phyloP scores from a whole-genome alignment of 2,113 vertebrate genomes.

The Sterrhoptilus dennistouni region DNA sequence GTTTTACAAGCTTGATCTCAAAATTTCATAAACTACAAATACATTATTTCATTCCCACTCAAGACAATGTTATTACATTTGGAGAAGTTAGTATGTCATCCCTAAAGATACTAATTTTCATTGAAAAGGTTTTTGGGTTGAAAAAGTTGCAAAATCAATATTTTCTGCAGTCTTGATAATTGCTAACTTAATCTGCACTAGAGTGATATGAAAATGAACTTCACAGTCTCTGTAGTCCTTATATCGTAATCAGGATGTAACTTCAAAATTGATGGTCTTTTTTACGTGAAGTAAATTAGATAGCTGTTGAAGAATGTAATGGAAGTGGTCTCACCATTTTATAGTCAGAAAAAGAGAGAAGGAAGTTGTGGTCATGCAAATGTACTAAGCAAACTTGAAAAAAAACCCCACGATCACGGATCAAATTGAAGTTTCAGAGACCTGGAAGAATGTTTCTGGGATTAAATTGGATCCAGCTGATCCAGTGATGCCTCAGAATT shows the following conservation, averaged over 20 bases:
- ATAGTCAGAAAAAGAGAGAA: neutral
- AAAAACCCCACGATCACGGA: fast-evolving
- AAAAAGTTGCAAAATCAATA: neutral
- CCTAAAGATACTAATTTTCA: neutral
- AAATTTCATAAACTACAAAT: neutral
- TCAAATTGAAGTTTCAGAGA: neutral
- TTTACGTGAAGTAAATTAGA: neutral
- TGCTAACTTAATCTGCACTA: neutral
- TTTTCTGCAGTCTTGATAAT: neutral
- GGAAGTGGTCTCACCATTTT: neutral
- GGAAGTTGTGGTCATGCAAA: neutral
- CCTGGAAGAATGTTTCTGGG: neutral
- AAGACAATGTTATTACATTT: neutral
- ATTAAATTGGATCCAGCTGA: neutral
- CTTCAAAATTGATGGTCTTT: neutral
- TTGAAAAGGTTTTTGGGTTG: neutral
- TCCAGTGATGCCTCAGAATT: neutral
- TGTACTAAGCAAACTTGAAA: neutral
- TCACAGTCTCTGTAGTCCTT: neutral
- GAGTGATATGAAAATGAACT: neutral
- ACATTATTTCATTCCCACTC: neutral
- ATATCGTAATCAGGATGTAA: neutral
- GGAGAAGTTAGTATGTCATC: neutral
- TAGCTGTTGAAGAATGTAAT: neutral
- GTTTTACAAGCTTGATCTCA: neutral